Base-by-base conservation (phyloP, 2,888 invertebrate species). In the Drosophila paracracens region DNA sequence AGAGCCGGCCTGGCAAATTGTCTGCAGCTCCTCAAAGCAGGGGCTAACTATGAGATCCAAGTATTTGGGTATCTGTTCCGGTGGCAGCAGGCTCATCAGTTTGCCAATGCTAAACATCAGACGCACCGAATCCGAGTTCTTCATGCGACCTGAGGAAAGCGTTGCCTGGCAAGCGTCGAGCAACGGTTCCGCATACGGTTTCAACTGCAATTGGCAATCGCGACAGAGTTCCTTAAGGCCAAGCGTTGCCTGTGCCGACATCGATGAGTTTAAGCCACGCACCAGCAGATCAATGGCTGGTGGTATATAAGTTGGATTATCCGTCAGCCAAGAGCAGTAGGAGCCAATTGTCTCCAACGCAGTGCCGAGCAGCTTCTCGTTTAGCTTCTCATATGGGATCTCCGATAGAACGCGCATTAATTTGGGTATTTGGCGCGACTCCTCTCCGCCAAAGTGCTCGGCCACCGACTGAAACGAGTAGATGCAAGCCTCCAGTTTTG, bases 161-260 rank as follows among this genome's bases (percentile, higher is more conserved):
- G 94, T 89, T 74, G 95, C 94, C 92, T 95, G 95, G 61, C 96
- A 95, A 1, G 96, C 95, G 29, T 95, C 94, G 6, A 98, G 94
- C 68, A 98, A 95, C 69, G 96, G 96, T 31, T 95, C 95, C 0
- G 97, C 97, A 86, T 96, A 96, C 0, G 96, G 96, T 56, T 95
- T 94, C 80, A 98, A 94, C 91, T 96, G 95, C 58, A 95, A 92
- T 83, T 95, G 95, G 91, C 98, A 98, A 92, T 98, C 97, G 40
- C 96, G 94, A 38, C 97, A 96, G 46, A 99, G 95, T 90, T 98
- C 98, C 91, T 98, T 97, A 16, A 98, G 94, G 31, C 98, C 98
- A 92, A 98, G 95, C 5, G 98, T 98, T 0, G 97, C 96, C 64
- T 97, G 95, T 6, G 97, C 96, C 0, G 96, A 95, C 72, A 97